Evolutionary conservation across 1,140 invertebrate species (phyloP), one percentile per base, ranked within the genome.

Genomic region (Eupristina koningsbergeri): DNA sequence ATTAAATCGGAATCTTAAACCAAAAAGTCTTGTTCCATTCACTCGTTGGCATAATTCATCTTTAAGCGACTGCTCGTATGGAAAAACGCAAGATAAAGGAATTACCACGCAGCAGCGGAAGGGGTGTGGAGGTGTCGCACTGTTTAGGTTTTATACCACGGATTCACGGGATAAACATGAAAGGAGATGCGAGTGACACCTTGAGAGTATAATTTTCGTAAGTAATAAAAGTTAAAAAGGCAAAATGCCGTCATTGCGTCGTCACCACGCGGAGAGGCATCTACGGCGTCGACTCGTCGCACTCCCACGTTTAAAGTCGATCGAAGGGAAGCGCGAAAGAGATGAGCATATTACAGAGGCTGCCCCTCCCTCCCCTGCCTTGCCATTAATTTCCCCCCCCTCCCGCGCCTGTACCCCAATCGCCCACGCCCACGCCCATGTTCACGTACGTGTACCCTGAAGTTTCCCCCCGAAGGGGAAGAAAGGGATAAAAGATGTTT

Each of bases 151-250:
- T n/a, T n/a, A n/a, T n/a, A 2, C 47, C 41, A 11, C 5, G 5
- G 15, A 15, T 2, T 7, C 69, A 19, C 69, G 19, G 6, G 69
- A 7, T 8, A 36, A 34, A 22, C 11, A 8, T 58, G 53, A 13
- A 58, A 58, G 5, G 47, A 58, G 53, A 58, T 26, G 26, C 0
- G 5, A 58, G 19, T 58, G 2, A 58, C 3, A 69, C 8, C n/a
- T 36, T 13, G 67, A 41, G n/a, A 71, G 22, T 67, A 41, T 71
- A 3, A 41, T 71, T 71, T n/a, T 17, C 36, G 41, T 41, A 71
- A 71, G 41, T 71, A 41, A 71, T 71, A n/a, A 71, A 41, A 36
- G 31, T 11, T n/a, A n/a, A n/a, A n/a, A n/a, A n/a, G n/a, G n/a
- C n/a, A n/a, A n/a, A n/a, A 7, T 5, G 36, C 9, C 67, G 6